Percentiles rank a stretch among this genome's conserved stretches.
phyloP scores from a whole-genome alignment of 2,113 vertebrate species.

The Apodemus speciosus region DNA sequence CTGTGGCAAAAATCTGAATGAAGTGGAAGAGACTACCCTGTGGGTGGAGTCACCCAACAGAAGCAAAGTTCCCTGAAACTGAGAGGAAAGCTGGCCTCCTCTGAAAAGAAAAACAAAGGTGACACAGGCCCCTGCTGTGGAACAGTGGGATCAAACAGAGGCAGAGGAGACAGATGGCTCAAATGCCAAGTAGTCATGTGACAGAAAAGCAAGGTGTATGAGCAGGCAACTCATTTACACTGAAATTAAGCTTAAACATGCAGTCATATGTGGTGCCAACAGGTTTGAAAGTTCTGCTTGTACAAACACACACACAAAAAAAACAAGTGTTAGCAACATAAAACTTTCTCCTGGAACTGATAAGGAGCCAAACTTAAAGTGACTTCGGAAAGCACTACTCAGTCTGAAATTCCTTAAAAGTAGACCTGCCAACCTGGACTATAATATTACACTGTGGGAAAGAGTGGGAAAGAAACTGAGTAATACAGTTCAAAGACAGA shows the following conservation, averaged over 20 bases:
- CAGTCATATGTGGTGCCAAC: background rate
- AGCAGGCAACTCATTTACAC: background rate
- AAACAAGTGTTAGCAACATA: background rate
- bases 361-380: conserved; percentile 31
- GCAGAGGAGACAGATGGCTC: background rate
- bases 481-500: conserved; percentile 8
- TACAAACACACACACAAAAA: background rate
- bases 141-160: background rate
- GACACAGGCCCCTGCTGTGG: background rate
- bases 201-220: background rate
- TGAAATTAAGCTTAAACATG: conserved; percentile 38
- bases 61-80: background rate
- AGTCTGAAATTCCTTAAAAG: background rate
- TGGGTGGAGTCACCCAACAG: background rate
- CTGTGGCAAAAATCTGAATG: background rate
- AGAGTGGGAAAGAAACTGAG: background rate
- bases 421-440: background rate
- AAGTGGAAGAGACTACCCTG: background rate
- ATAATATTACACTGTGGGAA: background rate
- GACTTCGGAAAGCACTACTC: background rate
- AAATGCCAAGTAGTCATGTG: background rate
- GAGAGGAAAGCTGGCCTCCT: background rate
- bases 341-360: conserved; percentile 40
- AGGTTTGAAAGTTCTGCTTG: background rate
- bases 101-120: background rate